Percentiles rank a stretch among this genome's conserved stretches.
Evolutionary conservation across 2,888 invertebrate species (phyloP).

Genomic region (Orthosia gracilis): DNA sequence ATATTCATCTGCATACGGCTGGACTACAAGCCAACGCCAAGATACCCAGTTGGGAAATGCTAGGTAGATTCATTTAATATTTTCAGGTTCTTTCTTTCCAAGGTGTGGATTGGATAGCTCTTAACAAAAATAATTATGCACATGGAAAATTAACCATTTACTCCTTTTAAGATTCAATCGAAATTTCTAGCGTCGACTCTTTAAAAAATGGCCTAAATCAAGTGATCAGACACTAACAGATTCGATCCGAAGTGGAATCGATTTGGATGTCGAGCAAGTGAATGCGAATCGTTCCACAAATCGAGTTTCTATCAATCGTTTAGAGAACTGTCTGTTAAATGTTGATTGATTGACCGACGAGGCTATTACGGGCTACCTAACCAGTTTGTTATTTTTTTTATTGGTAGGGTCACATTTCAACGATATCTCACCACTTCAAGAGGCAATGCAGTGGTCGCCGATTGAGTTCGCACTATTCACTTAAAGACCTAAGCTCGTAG

Average conservation of each 20-base stretch:
- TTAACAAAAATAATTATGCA: no score
- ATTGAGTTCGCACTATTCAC: no score
- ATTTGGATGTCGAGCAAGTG: conserved; percentile 12
- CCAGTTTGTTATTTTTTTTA: not conserved
- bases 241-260: conserved; percentile 25
- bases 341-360: conserved; percentile 6
- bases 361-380: not conserved
- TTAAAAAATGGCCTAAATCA: conserved; percentile 8
- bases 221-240: conserved; percentile 31
- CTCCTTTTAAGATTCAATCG: not conserved
- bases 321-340: conserved; percentile 21
- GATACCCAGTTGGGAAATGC: no score
- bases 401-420: not conserved
- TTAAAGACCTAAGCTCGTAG: no score
- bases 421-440: not conserved
- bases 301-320: conserved; percentile 41
- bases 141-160: no score
- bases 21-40: no score
- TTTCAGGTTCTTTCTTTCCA: no score
- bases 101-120: no score
- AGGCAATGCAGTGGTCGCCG: no score
- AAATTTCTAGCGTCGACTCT: not conserved
- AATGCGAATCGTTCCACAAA: conserved; percentile 44
- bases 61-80: no score
- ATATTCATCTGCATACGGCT: no score